A percentile compares a stretch with the other conserved stretches of the same genome.
phyloP scores from a whole-genome alignment of 2,888 invertebrate genomes.

The Cheilosia vulpina region DNA sequence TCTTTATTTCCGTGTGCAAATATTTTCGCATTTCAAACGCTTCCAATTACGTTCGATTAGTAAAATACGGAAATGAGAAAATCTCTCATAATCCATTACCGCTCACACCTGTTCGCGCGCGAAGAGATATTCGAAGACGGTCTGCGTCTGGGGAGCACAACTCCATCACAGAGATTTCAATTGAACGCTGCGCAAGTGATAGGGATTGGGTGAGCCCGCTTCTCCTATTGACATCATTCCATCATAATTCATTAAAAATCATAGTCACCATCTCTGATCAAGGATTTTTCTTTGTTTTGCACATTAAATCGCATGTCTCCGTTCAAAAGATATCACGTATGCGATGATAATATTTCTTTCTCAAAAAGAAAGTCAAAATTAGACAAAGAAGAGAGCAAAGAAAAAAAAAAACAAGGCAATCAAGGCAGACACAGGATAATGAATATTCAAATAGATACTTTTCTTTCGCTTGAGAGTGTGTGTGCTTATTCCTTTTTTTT shows the following conservation, averaged over 20 bases:
- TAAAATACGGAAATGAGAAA: no score
- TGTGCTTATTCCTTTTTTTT: conserved; percentile 1
- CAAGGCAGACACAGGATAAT: conserved; percentile 65
- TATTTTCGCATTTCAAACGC: no score
- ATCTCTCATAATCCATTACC: no score
- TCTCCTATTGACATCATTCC: conserved; percentile 2
- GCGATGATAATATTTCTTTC: conserved; percentile 12
- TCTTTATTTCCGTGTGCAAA: no score
- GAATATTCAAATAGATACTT: conserved; percentile 74
- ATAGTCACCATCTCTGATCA: conserved; percentile 2
- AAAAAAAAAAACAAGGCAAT: conserved; percentile 52
- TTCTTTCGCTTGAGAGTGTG: conserved; percentile 18
- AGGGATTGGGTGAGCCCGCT: no score
- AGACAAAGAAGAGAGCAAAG: not conserved
- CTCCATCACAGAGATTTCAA: no score
- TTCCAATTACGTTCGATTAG: no score
- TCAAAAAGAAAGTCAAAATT: conserved; percentile 19
- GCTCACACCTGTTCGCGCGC: no score
- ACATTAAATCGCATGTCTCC: conserved; percentile 41
- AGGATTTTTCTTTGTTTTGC: conserved; percentile 28
- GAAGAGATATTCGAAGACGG: no score
- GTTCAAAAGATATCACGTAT: conserved; percentile 27
- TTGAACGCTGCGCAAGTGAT: no score
- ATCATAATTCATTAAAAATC: conserved; percentile 61
- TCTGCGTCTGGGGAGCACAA: no score